Evolutionary conservation across 2,888 invertebrate genomes (phyloP), one percentile per base, ranked within the genome.

Genomic region (Rhopalosiphum nymphaeae): DNA sequence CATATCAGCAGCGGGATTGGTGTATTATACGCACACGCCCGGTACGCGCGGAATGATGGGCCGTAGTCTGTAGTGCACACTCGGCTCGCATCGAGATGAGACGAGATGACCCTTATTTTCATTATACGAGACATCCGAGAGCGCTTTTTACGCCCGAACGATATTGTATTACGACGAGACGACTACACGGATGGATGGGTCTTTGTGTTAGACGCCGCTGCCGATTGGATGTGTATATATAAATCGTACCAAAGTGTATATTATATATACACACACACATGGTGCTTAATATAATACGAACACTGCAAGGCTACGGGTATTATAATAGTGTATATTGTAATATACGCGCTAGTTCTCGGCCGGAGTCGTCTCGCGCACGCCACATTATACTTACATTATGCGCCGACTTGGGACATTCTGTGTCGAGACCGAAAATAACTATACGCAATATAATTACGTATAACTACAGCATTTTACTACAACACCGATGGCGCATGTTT

Each of bases 371-470:
- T 46, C n/a, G 36, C 49, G 36, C 57, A 25, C 46, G 5, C 25
- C 36, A 42, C 42, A 84, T 42, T 56, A 21, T 29, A 11, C 3
- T 84, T 26, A 78, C n/a, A 3, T 16, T 29, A 67, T 88, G n/a
- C 86, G 57, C 57, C n/a, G 44, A 87, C 86, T 92, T 49, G 25
- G 61, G 57, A 88, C 88, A 88, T 92, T 92, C 53, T 88, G 53
- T 78, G 92, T 92, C 25, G 42, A 53, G 88, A 88, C 87, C 88
- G 67, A 92, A 92, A 92, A 92, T 92, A 92, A 88, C 92, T 92
- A 26, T 49, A 26, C 44, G 89, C 36, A 21, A 78, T 78, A 78
- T 36, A 36, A 36, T 21, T 78, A 9, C 78, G 36, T 7, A 36
- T 21, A 29, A 57, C 42, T 25, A 29, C 25, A 21, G 25, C 26